These are phyloP conservation scores for Gadus chalcogrammus DNA, from an alignment of 2,113 vertebrate genomes.

Conservation along the genomic window DNA sequence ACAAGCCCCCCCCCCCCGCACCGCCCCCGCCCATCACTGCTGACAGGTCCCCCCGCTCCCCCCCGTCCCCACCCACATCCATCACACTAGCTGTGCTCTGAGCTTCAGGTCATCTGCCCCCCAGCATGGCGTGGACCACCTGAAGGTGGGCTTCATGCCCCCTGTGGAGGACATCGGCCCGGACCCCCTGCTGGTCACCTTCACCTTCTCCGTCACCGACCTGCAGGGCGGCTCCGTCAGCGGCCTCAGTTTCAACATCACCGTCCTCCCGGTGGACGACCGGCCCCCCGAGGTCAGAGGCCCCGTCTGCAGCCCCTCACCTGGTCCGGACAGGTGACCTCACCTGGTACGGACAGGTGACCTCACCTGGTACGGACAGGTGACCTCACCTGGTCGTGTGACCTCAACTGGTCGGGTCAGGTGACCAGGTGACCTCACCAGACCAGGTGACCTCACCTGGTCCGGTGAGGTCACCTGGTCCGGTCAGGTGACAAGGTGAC, in stretches of 20 bases:
- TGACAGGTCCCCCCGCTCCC: too few relatives aligned
- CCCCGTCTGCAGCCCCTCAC: background rate
- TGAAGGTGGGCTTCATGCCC: constrained; percentile 80
- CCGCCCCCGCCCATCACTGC: too few relatives aligned
- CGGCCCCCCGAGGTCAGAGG: constrained; percentile 66
- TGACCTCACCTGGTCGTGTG: constrained; percentile 30
- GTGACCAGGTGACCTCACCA: too few relatives aligned
- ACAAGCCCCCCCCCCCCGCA: too few relatives aligned
- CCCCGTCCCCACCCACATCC: too few relatives aligned
- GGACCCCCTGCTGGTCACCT: constrained; percentile 68
- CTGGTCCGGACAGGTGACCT: background rate
- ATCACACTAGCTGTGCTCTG: too few relatives aligned
- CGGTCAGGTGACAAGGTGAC: constrained; percentile 39
- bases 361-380: too few relatives aligned
- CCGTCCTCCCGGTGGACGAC: constrained; percentile 71
- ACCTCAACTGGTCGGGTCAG: constrained; percentile 14
- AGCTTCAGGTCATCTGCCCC: background rate
- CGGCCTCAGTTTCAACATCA: constrained; percentile 74
- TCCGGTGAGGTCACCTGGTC: background rate
- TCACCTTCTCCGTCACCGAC: constrained; percentile 77
- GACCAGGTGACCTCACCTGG: constrained; percentile 54
- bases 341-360: constrained; percentile 36
- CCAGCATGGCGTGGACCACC: constrained; percentile 74
- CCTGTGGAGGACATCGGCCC: constrained; percentile 74
- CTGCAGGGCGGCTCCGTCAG: constrained; percentile 68